These are phyloP conservation scores for Chymomyza procnemis DNA, from an alignment of 2,888 invertebrate genomes.

Conservation along the genomic window DNA sequence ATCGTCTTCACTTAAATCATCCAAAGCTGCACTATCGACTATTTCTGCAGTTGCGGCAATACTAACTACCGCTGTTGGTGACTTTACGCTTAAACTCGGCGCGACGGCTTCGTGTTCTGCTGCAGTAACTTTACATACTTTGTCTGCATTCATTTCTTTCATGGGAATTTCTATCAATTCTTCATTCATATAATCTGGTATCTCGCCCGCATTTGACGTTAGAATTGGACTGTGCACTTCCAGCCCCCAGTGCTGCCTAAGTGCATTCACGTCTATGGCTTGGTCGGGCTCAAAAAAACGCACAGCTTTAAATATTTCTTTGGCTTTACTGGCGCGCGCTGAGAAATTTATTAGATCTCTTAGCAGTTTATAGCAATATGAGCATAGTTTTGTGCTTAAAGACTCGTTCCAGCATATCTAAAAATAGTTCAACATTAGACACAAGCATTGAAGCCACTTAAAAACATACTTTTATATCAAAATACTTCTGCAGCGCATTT, in stretches of 20 bases:
- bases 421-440: neutral
- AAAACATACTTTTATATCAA: conserved; percentile 48
- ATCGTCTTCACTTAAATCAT: no score
- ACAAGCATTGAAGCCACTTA: neutral
- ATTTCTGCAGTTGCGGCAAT: no score
- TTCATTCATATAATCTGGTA: neutral
- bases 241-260: neutral
- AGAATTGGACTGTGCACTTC: neutral
- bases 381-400: conserved; percentile 35
- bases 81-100: no score
- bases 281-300: neutral
- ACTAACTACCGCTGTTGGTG: no score
- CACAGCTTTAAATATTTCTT: neutral
- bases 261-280: neutral
- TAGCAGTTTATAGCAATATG: conserved; percentile 50
- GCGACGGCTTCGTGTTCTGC: no score
- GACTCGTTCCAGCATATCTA: neutral
- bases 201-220: neutral
- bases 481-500: conserved; percentile 28
- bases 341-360: conserved; percentile 36
- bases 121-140: neutral
- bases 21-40: no score
- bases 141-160: no score
- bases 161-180: neutral
- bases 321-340: neutral